Evolutionary conservation across 2,888 invertebrate species (phyloP), one percentile per base, ranked within the genome.

Genomic region (Platypus cylindrus): DNA sequence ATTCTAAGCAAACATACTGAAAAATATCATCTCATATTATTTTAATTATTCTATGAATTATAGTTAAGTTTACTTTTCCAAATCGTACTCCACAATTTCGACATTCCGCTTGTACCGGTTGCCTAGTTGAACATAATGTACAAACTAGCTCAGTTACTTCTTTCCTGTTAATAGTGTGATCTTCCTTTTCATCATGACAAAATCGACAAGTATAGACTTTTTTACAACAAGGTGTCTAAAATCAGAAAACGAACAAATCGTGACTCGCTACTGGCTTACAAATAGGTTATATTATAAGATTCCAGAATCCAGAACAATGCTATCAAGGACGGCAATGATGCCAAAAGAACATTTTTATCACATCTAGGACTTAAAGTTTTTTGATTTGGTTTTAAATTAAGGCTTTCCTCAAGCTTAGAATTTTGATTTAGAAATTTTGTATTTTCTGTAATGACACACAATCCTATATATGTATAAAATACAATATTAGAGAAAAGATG

Each of bases 161-260:
- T 56, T 84, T 83, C 37, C 90, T 69, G 60, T 87, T 82, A 46
- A 90, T 76, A 43, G 78, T 76, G 58, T 90, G 90, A 41, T 76
- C 70, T 55, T 89, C 89, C 22, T 66, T 78, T 53, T 89, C 87
- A 60, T 91, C 87, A 49, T 91, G 90, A 53, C 90, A 90, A 57
- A 89, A 84, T 17, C 90, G 74, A 56, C 90, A 90, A 41, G 80
- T 78, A 60, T 89, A 90, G 5, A 84, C 74, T 62, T 86, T 86
- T 52, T 79, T 78, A 63, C 90, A 90, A 58, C 89, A 89, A 33
- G 87, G 87, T 13, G 87, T 82, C 89, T 90, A 64, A 13, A 70
- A 65, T 44, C 12, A 37, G 13, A 32, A 9, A n/a, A n/a, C n/a
- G n/a, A n/a, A n/a, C n/a, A n/a, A n/a, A n/a, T n/a, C n/a, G n/a